Base-by-base conservation (phyloP, 2,113 vertebrate genomes). In the Megaptera novaeangliae region DNA sequence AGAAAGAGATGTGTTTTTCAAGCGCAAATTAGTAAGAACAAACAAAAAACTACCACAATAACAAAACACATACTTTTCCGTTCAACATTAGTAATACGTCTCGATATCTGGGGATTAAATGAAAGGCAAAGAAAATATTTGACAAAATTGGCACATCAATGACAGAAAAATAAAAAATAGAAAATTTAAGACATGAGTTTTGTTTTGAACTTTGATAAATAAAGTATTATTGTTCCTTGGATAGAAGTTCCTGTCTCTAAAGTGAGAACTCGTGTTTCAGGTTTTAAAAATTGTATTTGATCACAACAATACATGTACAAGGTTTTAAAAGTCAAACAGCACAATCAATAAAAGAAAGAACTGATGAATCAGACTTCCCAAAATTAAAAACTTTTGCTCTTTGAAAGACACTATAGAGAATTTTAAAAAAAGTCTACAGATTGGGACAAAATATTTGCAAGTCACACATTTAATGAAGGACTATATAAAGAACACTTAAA, bases 11-110 rank as follows among this genome's bases (percentile, higher is more conserved):
- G 21, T 13, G 68, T 55, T 82, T 61, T 17, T n/a, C 46, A 80
- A 96, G 69, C 63, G 46, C 5, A 66, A 89, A 46, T 91, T 84
- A 89, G 46, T 72, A 96, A 96, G 86, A 83, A 88, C 17, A 69
- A 82, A 72, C n/a, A 92, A 21, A 95, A 88, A 77, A 46, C 18
- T 64, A 97, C 23, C 52, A 88, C 8, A 72, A 36, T 52, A 90
- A 82, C n/a, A 57, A 78, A 77, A 82, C 3, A 36, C 23, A 36
- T 20, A 46, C 11, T 63, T 85, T 64, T 91, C n/a, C 83, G 31
- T 18, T 87, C 31, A 49, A 68, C 15, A 68, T 90, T 64, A 72
- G 61, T 39, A 68, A 59, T 20, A 21, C 25, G 23, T 59, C 57
- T 57, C 74, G 55, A 18, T 88, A 89, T 55, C 29, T 89, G 52